Conservation (phyloP, 2,113 vertebrate genomes). For the Harpagus bidentatus region DNA sequence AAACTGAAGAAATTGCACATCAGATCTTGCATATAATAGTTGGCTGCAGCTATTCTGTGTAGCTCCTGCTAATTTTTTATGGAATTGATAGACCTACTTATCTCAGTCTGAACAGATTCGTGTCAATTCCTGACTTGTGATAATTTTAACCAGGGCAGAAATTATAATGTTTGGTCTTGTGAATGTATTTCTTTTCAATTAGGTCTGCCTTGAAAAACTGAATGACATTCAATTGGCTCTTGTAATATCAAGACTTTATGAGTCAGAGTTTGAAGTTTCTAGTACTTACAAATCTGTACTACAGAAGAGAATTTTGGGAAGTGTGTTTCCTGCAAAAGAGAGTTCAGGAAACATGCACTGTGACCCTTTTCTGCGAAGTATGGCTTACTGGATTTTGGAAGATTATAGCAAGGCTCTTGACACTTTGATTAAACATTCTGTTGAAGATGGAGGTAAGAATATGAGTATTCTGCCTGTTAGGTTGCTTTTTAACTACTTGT, state of each 20-base stretch:
- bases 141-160: neutral
- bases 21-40: neutral
- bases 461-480: neutral
- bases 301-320: conserved; percentile 86
- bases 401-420: conserved; percentile 90
- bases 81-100: neutral
- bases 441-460: conserved; percentile 67
- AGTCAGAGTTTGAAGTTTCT: conserved; percentile 90
- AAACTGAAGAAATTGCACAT: neutral
- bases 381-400: conserved; percentile 96
- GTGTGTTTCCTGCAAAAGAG: conserved; percentile 69
- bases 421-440: conserved; percentile 84
- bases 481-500: neutral
- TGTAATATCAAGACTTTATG: conserved; percentile 91
- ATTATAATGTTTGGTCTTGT: neutral
- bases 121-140: neutral
- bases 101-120: neutral
- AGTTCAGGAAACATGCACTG: conserved; percentile 71
- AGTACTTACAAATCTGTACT: conserved; percentile 90
- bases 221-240: conserved; percentile 93
- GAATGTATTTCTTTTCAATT: neutral
- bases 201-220: conserved; percentile 96
- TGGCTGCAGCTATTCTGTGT: neutral
- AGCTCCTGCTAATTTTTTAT: neutral
- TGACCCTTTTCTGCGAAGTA: conserved; percentile 92